These are phyloP conservation scores for Acanthosepion lycidas DNA, from an alignment of 2,888 invertebrate species.

Conservation along the genomic window DNA sequence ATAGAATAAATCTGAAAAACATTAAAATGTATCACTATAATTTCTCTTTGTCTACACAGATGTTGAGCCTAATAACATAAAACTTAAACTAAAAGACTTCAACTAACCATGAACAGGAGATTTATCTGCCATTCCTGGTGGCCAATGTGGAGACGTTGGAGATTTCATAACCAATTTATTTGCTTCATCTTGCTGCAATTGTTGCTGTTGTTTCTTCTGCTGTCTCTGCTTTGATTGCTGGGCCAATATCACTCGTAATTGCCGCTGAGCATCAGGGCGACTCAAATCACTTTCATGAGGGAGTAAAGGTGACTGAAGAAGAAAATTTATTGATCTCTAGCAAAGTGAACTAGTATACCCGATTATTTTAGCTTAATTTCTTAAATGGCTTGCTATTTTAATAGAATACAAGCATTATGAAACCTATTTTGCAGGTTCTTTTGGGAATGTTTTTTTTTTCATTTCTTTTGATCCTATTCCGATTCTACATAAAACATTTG, in stretches of 20 bases:
- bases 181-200: slow-evolving; percentile 58
- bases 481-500: background rate
- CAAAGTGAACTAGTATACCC: background rate
- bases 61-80: background rate
- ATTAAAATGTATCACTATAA: background rate
- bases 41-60: background rate
- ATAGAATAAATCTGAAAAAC: background rate
- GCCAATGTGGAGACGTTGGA: slow-evolving; percentile 63
- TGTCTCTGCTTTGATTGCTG: slow-evolving; percentile 79
- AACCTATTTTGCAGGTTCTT: too few species aligned
- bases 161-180: slow-evolving; percentile 75
- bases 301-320: slow-evolving; percentile 24
- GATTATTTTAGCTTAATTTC: background rate
- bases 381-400: too few species aligned
- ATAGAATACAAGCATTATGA: too few species aligned
- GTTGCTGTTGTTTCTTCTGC: slow-evolving; percentile 71
- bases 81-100: background rate
- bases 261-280: slow-evolving; percentile 76
- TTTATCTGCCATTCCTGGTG: slow-evolving; percentile 50
- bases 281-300: slow-evolving; percentile 50
- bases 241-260: slow-evolving; percentile 84
- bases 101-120: slow-evolving; percentile 10
- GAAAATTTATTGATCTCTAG: background rate
- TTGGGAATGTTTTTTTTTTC: too few species aligned
- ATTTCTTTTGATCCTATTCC: background rate